A percentile compares a stretch with the other conserved stretches of the same genome.
Evolutionary conservation across 2,797 vertebrate species (phyloP).

Genomic region (Australoheros facetus): DNA sequence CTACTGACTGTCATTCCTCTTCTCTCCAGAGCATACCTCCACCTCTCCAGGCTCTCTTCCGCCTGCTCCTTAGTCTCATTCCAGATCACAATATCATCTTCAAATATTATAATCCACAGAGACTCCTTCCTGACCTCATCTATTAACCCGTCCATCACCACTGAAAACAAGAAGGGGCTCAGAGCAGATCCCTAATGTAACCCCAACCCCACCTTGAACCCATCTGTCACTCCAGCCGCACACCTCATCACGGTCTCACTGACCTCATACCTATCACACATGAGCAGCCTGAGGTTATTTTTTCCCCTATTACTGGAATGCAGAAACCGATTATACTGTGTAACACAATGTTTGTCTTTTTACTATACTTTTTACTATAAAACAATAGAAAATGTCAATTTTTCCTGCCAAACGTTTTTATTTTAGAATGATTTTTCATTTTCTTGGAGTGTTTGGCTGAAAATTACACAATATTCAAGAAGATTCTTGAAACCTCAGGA

Average conservation of each 20-base stretch:
- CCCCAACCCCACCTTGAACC: neutral
- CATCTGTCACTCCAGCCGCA: neutral
- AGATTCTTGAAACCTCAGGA: too few species aligned
- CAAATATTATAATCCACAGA: neutral
- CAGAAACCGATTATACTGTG: neutral
- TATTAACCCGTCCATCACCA: neutral
- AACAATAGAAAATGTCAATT: too few species aligned
- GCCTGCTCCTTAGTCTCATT: neutral
- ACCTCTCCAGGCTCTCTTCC: neutral
- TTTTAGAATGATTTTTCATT: too few species aligned
- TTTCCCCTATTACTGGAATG: neutral
- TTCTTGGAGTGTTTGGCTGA: too few species aligned
- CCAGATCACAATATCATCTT: neutral
- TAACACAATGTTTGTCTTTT: too few species aligned
- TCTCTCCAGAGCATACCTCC: neutral
- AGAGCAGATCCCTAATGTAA: rapidly evolving
- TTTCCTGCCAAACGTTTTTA: too few species aligned
- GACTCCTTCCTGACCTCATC: neutral
- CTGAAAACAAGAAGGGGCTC: neutral
- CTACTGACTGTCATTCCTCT: neutral
- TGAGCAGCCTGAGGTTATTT: neutral
- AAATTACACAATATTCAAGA: too few species aligned
- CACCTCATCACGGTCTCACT: neutral
- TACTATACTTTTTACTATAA: too few species aligned
- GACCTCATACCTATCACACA: neutral